Evolutionary conservation across 2,888 invertebrate species (phyloP), one percentile per base, ranked within the genome.

Genomic region (Adelphocoris suturalis): DNA sequence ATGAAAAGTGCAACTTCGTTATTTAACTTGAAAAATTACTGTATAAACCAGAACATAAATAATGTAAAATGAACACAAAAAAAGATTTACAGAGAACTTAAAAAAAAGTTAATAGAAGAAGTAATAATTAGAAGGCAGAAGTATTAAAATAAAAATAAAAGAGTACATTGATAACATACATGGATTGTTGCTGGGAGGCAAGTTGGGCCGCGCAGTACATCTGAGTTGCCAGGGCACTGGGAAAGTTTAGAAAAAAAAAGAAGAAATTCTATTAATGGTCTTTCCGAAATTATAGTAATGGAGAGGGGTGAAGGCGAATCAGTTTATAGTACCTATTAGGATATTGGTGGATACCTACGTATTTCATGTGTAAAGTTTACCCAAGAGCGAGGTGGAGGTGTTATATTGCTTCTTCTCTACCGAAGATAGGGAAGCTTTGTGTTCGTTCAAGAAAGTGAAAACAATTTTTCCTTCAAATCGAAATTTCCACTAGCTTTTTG

Each of bases 211-310:
- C 96, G 94, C 97, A 97, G 96, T 97, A 97, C 97, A 97, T 97
- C 97, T 97, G 97, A 95, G 97, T 96, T 96, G 97, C 97, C 96
- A 97, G 97, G 96, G 97, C 97, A 97, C 97, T 97, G 97, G 96
- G 96, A 95, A 82, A 82, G 87, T 78, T 90, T 48, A 90, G 80
- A 82, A 57, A 89, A 89, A 48, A 27, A 55, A 87, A 90, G 27
- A 81, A 61, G 81, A 37, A 90, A 87, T 52, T 52, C 75, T 76
- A 87, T 87, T 87, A 75, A 87, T 78, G 28, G 28, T 46, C 68
- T 82, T 68, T 68, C 68, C 68, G 68, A 68, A 68, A 68, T 27
- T 23, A 27, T 13, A 23, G 13, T 7, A 23, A 14, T 86, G 47
- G 57, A n/a, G 19, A 19, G 68, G 13, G n/a, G 23, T 68, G 68